These are phyloP conservation scores for Drosophila formosana DNA, from an alignment of 2,888 invertebrate genomes.

Conservation along the genomic window DNA sequence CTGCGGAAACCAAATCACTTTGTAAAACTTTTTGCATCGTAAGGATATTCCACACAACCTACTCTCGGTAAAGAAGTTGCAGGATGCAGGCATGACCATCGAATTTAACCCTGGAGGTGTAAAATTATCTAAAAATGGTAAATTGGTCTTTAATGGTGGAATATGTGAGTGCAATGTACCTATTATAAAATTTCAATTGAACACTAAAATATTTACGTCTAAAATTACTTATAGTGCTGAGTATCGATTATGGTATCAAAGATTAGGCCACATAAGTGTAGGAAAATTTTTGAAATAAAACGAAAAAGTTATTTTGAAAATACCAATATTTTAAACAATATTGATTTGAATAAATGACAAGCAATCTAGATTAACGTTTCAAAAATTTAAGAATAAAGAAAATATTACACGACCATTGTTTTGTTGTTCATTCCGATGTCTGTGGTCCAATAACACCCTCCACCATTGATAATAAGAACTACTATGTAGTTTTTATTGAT, in stretches of 20 bases:
- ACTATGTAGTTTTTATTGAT: too few relatives aligned
- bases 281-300: constrained; percentile 52
- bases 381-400: constrained; percentile 60
- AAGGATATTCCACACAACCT: constrained; percentile 31
- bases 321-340: constrained; percentile 30
- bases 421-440: too few relatives aligned
- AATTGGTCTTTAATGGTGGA: constrained; percentile 16
- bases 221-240: background rate
- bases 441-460: too few relatives aligned
- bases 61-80: constrained; percentile 23
- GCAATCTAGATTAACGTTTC: constrained; percentile 68
- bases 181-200: background rate
- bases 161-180: too few relatives aligned
- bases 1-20: constrained; percentile 11
- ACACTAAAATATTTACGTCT: too few relatives aligned
- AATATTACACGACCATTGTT: constrained; percentile 70
- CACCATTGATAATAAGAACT: too few relatives aligned
- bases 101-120: constrained; percentile 20
- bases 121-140: constrained; percentile 17
- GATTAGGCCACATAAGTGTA: constrained; percentile 53
- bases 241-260: constrained; percentile 52
- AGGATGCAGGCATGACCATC: constrained; percentile 22
- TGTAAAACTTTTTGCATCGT: constrained; percentile 55
- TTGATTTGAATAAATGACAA: background rate
- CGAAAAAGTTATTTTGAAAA: constrained; percentile 41